phyloP scores from a whole-genome alignment of 2,797 vertebrate species.

The Sebastes matsubarae region DNA sequence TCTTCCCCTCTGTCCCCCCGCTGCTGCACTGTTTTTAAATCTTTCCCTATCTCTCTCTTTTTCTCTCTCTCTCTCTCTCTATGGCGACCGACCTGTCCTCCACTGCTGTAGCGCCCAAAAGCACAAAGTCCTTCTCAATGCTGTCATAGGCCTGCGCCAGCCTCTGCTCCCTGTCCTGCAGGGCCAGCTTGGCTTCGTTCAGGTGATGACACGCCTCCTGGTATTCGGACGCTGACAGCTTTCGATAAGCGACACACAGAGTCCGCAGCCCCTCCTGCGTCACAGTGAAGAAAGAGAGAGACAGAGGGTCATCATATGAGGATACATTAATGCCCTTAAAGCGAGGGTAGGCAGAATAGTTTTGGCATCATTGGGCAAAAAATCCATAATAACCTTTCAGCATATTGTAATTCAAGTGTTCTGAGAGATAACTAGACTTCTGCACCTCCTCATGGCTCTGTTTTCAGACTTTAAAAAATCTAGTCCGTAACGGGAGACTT shows the following conservation, averaged over 20 bases:
- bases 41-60: not conserved
- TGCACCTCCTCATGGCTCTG: too few species aligned
- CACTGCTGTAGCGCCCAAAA: conserved; percentile 96
- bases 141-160: conserved; percentile 93
- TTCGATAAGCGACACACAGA: conserved; percentile 93
- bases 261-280: conserved; percentile 94
- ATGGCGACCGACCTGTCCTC: conserved; percentile 90
- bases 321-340: not conserved
- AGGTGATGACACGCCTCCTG: conserved; percentile 81
- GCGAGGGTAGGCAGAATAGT: too few species aligned
- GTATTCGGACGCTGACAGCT: conserved; percentile 85
- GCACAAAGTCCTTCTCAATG: conserved; percentile 91
- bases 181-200: conserved; percentile 89
- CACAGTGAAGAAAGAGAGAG: not conserved
- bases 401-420: too few species aligned
- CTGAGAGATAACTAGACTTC: too few species aligned
- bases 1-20: conserved; percentile 30
- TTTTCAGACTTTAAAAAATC: too few species aligned
- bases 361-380: too few species aligned
- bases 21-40: conserved; percentile 34
- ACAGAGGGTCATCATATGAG: not conserved
- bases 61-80: not conserved
- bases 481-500: too few species aligned
- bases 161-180: conserved; percentile 93
- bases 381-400: too few species aligned